Conservation (phyloP, 2,797 vertebrate species). For the Psittacula echo region DNA sequence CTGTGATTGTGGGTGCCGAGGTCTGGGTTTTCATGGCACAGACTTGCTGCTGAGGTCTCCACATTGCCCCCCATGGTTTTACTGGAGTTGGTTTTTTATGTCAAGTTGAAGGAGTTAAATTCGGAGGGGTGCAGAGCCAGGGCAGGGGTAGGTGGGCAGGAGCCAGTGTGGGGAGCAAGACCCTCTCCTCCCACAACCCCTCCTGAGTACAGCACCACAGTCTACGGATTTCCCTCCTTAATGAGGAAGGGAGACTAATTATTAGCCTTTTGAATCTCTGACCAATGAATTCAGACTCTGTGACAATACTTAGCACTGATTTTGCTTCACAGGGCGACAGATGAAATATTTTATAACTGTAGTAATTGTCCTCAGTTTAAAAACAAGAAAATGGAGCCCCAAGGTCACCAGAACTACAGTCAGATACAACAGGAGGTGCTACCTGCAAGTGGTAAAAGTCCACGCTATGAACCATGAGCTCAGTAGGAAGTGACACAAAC, state of each 20-base stretch:
- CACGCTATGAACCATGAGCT: fast-evolving
- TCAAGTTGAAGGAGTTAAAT: not conserved
- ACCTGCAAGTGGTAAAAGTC: not conserved
- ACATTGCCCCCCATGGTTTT: not conserved
- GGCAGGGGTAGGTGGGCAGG: not conserved
- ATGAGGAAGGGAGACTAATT: not conserved
- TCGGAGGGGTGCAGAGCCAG: not conserved
- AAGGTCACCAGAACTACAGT: not conserved
- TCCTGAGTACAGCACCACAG: not conserved
- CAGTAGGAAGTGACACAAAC: not conserved
- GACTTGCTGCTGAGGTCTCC: not conserved
- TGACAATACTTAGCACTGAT: not conserved
- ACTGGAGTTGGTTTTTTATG: not conserved
- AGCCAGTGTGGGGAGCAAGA: fast-evolving
- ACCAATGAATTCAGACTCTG: not conserved
- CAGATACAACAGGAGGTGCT: not conserved
- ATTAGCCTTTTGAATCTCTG: conserved; percentile 19
- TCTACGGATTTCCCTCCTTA: not conserved
- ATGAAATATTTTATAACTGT: not conserved
- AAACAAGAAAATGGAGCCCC: not conserved
- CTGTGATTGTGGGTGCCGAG: fast-evolving
- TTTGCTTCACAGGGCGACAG: not conserved
- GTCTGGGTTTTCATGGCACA: not conserved
- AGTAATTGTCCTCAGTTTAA: not conserved
- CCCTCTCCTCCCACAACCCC: not conserved